Conservation (phyloP, 2,113 vertebrate genomes). For the Canis aureus region DNA sequence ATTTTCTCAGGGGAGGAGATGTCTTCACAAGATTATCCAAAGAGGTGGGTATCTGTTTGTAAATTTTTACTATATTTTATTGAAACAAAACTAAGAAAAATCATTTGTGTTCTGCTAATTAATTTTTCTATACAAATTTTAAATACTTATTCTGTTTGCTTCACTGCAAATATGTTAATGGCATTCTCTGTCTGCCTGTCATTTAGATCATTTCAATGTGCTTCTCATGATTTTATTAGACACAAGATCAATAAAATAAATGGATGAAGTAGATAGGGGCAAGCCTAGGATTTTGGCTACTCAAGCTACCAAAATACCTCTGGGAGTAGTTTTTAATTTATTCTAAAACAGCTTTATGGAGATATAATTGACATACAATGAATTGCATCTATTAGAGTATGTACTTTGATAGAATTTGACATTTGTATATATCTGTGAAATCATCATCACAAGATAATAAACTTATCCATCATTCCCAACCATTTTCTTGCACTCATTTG, state of each 20-base stretch:
- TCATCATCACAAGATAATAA: slow-evolving; percentile 31
- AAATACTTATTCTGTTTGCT: slow-evolving; percentile 27
- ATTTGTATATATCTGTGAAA: slow-evolving; percentile 22
- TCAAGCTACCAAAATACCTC: slow-evolving; percentile 39
- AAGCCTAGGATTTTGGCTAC: slow-evolving; percentile 65
- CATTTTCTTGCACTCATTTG: slow-evolving; percentile 35
- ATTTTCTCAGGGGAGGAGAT: slow-evolving; percentile 99
- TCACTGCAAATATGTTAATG: slow-evolving; percentile 36
- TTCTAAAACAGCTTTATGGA: slow-evolving; percentile 43
- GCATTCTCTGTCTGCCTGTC: slow-evolving; percentile 48
- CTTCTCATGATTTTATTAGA: slow-evolving; percentile 45
- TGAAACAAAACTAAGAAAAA: slow-evolving; percentile 47
- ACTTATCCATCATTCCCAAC: background rate
- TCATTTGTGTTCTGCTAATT: background rate
- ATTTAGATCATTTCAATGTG: slow-evolving; percentile 7
- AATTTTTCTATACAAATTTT: slow-evolving; percentile 46
- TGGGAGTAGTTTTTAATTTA: slow-evolving; percentile 37
- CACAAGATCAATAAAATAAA: slow-evolving; percentile 49
- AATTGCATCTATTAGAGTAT: background rate
- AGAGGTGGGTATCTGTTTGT: slow-evolving; percentile 93
- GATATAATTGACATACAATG: slow-evolving; percentile 18
- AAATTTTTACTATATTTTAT: slow-evolving; percentile 55
- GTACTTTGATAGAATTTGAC: slow-evolving; percentile 49
- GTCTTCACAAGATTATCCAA: slow-evolving; percentile 99
- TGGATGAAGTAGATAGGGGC: slow-evolving; percentile 31